Percentiles rank a stretch among this genome's conserved stretches.
phyloP scores from a whole-genome alignment of 2,113 vertebrate genomes.

The Sebastes schlegelii region DNA sequence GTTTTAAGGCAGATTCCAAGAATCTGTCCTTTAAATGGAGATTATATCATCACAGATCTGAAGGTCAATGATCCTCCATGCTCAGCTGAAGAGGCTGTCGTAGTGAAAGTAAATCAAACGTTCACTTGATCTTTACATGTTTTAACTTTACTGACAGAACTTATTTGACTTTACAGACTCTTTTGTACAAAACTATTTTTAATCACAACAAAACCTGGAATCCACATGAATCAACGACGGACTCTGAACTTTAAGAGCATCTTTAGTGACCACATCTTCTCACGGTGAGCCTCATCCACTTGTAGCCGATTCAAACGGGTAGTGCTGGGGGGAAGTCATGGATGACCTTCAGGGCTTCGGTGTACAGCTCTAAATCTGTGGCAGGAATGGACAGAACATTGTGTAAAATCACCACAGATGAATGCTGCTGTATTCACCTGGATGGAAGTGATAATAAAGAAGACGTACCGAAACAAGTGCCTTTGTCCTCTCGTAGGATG shows the following conservation, averaged over 20 bases:
- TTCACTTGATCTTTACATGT: too few species aligned
- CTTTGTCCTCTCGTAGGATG: constrained; percentile 89
- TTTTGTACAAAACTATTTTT: constrained; percentile 9
- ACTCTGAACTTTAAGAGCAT: too few species aligned
- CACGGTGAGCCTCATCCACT: constrained; percentile 74
- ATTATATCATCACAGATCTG: too few species aligned
- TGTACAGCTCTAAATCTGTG: constrained; percentile 93
- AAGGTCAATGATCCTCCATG: too few species aligned
- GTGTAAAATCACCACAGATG: background rate
- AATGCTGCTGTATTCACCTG: background rate
- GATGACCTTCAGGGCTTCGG: constrained; percentile 92
- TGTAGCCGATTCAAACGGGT: constrained; percentile 83
- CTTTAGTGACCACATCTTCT: background rate
- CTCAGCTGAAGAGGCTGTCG: too few species aligned
- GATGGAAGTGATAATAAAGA: too few species aligned
- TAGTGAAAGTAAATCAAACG: too few species aligned
- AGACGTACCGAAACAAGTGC: constrained; percentile 87
- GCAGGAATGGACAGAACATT: background rate
- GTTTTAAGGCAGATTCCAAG: too few species aligned
- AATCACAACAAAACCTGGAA: background rate
- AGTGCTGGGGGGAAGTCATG: constrained; percentile 93
- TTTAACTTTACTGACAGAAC: too few species aligned
- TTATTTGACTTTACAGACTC: background rate
- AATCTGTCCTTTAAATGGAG: too few species aligned
- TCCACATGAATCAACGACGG: background rate